phyloP scores from a whole-genome alignment of 2,797 vertebrate genomes.

The Coregonus sp. region DNA sequence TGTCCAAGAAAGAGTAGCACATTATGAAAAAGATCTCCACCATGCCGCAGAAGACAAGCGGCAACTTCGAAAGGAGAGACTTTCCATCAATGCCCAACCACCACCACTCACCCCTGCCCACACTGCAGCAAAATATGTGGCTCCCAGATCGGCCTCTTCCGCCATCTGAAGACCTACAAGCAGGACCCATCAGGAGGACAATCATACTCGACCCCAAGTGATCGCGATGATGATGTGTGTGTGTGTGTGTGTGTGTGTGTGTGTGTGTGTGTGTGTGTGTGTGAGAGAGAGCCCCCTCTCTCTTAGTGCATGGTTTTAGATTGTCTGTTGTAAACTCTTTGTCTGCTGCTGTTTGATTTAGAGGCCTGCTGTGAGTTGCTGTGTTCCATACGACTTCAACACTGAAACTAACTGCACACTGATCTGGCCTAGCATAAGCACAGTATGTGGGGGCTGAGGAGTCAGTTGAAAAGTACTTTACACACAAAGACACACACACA shows the following conservation, averaged over 20 bases:
- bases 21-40: background rate
- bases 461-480: background rate
- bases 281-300: slow-evolving; percentile 8
- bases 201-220: background rate
- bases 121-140: too few species aligned
- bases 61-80: background rate
- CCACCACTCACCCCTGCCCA: too few species aligned
- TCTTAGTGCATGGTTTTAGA: slow-evolving; percentile 25
- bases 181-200: too few species aligned
- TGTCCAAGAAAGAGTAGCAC: background rate
- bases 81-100: background rate
- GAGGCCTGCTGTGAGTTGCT: slow-evolving; percentile 5
- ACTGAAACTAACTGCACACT: slow-evolving; percentile 28
- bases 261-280: too few species aligned
- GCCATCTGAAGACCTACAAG: too few species aligned
- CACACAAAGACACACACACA: background rate
- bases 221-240: too few species aligned
- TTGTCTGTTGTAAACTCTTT: slow-evolving; percentile 37
- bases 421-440: slow-evolving; percentile 35
- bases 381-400: slow-evolving; percentile 15
- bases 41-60: slow-evolving; percentile 2
- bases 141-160: too few species aligned
- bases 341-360: slow-evolving; percentile 40
- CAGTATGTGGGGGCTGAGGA: slow-evolving; percentile 25
- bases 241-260: too few species aligned